Base-by-base conservation (phyloP, 2,888 invertebrate species). In the Pachycephus smyrnensis region DNA sequence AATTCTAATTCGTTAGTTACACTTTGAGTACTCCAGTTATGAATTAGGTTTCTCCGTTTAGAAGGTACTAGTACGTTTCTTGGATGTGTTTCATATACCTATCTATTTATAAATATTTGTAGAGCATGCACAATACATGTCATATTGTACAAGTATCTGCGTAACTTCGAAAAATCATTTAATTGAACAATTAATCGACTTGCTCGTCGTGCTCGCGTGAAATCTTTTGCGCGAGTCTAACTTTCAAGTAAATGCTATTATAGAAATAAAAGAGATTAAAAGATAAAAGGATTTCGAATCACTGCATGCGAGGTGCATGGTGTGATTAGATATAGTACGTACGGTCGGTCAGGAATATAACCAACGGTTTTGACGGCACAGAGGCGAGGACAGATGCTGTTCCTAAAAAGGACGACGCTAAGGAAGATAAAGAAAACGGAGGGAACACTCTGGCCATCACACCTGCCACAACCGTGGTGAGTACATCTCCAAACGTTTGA, bases 341-440 rank as follows among this genome's bases (percentile, higher is more conserved):
- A 75, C 79, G 82, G 81, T 81, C 80, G 84, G 86, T 86, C 87
- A 87, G 86, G 87, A 86, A 87, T 88, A 87, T 89, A 90, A 90
- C 88, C 83, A 85, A 88, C 87, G 84, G 86, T 90, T 90, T 89
- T 89, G 86, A 87, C 89, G 88, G 85, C 86, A 88, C 89, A 91
- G 91, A 91, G 83, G 80, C 87, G 86, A 91, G 91, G 89, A 84
- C 88, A 80, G 91, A 89, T 76, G 85, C 88, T 80, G 86, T 86
- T 83, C 82, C 88, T 82, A 90, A 90, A 88, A 91, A 88, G 87
- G 89, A 89, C 81, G 90, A 90, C 84, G 86, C 87, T 84, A 90
- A 89, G 80, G 90, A 90, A 86, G 90, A 90, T 84, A 91, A 90
- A 89, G 90, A 90, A 83, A 90, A 90, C 85, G 90, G 90, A 82